phyloP scores from a whole-genome alignment of 2,888 invertebrate species.

The Gymnocheta viridis region DNA sequence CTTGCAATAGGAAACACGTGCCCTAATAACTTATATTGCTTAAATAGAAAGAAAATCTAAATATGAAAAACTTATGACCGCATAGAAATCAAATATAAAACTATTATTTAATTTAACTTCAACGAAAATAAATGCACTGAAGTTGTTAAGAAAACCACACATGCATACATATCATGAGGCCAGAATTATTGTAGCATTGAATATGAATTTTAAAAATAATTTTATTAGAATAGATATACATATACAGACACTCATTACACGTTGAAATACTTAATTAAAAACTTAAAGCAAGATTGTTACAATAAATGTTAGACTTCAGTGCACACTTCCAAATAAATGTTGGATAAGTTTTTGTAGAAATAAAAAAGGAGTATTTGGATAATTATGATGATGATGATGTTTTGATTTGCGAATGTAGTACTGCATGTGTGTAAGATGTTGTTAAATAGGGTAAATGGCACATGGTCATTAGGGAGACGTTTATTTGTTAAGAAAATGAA shows the following conservation, averaged over 20 bases:
- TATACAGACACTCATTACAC: neutral
- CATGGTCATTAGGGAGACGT: neutral
- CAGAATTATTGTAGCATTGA: slow-evolving; percentile 10
- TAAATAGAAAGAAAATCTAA: slow-evolving; percentile 11
- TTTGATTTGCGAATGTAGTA: neutral
- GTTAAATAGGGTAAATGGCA: slow-evolving; percentile 7
- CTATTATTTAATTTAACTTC: slow-evolving; percentile 22
- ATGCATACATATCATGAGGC: slow-evolving; percentile 13
- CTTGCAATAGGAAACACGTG: slow-evolving; percentile 54
- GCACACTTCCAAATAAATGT: slow-evolving; percentile 24
- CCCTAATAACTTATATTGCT: slow-evolving; percentile 61
- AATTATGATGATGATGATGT: slow-evolving; percentile 15
- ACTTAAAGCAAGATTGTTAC: neutral
- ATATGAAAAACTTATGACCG: neutral
- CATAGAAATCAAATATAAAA: neutral
- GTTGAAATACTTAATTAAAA: slow-evolving; percentile 21
- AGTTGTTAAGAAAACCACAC: slow-evolving; percentile 7
- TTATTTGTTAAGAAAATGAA: neutral
- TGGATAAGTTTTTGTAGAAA: too few species aligned
- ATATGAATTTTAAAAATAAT: slow-evolving; percentile 1
- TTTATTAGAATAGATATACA: neutral
- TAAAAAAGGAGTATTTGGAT: too few species aligned
- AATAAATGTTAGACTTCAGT: slow-evolving; percentile 50
- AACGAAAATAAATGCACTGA: neutral
- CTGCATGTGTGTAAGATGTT: neutral